phyloP scores from a whole-genome alignment of 2,888 invertebrate species.

The Ectemnius continuus region DNA sequence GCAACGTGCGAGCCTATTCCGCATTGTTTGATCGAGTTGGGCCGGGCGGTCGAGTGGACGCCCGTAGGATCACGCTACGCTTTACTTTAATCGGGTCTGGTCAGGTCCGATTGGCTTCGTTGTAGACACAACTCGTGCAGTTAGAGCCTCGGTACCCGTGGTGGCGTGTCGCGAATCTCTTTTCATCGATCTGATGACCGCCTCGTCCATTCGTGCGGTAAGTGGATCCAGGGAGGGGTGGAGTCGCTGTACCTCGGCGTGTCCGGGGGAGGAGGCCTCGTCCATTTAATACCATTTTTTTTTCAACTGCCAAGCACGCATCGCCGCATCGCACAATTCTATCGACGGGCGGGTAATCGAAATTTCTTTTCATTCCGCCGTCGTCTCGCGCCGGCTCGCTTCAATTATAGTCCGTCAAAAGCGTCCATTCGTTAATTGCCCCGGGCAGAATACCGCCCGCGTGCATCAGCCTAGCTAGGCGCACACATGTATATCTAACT shows the following conservation, averaged over 20 bases:
- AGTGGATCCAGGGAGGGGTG: conserved; percentile 58
- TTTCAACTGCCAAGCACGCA: conserved; percentile 26
- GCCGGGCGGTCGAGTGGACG: conserved; percentile 40
- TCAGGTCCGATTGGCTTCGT: conserved; percentile 46
- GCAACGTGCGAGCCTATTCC: conserved; percentile 30
- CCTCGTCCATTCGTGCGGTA: conserved; percentile 64
- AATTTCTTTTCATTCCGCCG: conserved; percentile 5
- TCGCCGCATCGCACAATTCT: neutral
- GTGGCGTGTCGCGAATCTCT: conserved; percentile 73
- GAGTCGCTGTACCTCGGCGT: conserved; percentile 44
- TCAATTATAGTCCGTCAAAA: conserved; percentile 2
- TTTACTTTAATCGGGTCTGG: conserved; percentile 24
- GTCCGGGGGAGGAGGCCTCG: conserved; percentile 33
- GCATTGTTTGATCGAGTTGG: conserved; percentile 48
- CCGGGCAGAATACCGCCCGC: neutral
- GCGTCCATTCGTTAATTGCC: conserved; percentile 8
- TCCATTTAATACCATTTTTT: conserved; percentile 51
- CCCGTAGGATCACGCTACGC: conserved; percentile 46
- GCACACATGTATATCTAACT: neutral
- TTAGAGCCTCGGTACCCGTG: conserved; percentile 48
- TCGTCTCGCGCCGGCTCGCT: neutral
- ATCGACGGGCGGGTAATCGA: neutral
- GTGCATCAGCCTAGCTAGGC: neutral
- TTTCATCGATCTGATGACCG: conserved; percentile 75
- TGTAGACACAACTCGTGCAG: conserved; percentile 39